phyloP scores from a whole-genome alignment of 2,797 vertebrate species.

The Spondyliosoma cantharus region DNA sequence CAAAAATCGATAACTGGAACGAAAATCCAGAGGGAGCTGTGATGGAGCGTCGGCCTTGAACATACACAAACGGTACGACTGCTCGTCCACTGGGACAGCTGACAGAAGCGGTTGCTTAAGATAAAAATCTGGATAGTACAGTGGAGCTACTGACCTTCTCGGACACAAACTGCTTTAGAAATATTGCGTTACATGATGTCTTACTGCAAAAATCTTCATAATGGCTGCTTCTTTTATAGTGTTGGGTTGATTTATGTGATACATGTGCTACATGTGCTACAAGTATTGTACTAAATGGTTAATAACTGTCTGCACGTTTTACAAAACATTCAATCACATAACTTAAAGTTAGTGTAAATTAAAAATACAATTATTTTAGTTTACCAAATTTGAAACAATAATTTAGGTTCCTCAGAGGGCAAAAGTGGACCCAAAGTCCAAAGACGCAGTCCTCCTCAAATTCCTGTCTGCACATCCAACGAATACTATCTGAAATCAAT shows the following conservation, averaged over 20 bases:
- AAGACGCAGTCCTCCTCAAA: background rate
- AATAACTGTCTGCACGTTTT: background rate
- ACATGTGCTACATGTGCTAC: background rate
- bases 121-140: background rate
- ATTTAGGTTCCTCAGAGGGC: too few relatives aligned
- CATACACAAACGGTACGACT: background rate
- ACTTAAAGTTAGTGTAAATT: background rate
- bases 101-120: background rate
- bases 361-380: too few relatives aligned
- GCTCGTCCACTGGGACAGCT: background rate
- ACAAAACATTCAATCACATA: background rate
- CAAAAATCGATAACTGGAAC: conserved; percentile 34
- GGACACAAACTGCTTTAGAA: background rate
- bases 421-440: background rate
- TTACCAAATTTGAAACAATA: background rate
- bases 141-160: background rate
- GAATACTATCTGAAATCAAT: background rate
- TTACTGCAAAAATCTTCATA: too few relatives aligned
- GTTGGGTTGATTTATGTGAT: background rate
- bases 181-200: background rate
- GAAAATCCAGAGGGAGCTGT: conserved; percentile 20
- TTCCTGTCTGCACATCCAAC: background rate
- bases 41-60: conserved; percentile 29
- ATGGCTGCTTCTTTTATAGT: too few relatives aligned
- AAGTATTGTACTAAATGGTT: too few relatives aligned